These are phyloP conservation scores for Phoenoteleia sp. DNA, from an alignment of 2,888 invertebrate species.

Conservation along the genomic window DNA sequence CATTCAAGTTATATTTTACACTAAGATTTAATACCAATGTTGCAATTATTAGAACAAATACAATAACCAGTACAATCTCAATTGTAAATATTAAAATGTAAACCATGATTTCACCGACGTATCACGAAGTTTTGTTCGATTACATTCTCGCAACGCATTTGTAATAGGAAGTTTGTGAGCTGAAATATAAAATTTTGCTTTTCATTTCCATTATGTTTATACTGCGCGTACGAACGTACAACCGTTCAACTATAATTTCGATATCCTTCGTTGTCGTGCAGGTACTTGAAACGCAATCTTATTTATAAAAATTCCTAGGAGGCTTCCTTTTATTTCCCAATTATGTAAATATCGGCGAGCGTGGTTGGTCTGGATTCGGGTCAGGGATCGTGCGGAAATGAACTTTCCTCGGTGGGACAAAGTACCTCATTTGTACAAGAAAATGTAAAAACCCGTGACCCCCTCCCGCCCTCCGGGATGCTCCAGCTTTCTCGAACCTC, in stretches of 20 bases:
- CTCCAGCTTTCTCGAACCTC: slow-evolving; percentile 21
- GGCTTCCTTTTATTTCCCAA: slow-evolving; percentile 51
- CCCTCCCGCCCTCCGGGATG: not conserved
- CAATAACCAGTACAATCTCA: too few species aligned
- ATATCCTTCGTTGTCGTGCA: not conserved
- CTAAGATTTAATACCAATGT: too few species aligned
- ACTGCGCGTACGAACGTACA: too few species aligned
- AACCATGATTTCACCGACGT: not conserved
- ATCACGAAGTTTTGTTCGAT: slow-evolving; percentile 4
- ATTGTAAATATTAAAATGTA: not conserved
- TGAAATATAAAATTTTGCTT: too few species aligned
- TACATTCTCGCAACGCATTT: not conserved
- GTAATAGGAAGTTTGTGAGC: too few species aligned
- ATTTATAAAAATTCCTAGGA: slow-evolving; percentile 50
- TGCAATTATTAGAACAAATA: too few species aligned
- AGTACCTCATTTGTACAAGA: slow-evolving; percentile 59
- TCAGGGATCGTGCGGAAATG: slow-evolving; percentile 60
- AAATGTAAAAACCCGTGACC: slow-evolving; percentile 55
- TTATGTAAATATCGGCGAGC: slow-evolving; percentile 56
- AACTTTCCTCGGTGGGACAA: slow-evolving; percentile 55
- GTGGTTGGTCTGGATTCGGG: slow-evolving; percentile 48
- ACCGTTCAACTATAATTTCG: slow-evolving; percentile 7
- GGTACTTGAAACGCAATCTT: slow-evolving; percentile 7
- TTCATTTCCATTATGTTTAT: not conserved
- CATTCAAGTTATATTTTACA: too few species aligned